Conservation (phyloP, 2,113 vertebrate genomes). For the Pterocles gutturalis region DNA sequence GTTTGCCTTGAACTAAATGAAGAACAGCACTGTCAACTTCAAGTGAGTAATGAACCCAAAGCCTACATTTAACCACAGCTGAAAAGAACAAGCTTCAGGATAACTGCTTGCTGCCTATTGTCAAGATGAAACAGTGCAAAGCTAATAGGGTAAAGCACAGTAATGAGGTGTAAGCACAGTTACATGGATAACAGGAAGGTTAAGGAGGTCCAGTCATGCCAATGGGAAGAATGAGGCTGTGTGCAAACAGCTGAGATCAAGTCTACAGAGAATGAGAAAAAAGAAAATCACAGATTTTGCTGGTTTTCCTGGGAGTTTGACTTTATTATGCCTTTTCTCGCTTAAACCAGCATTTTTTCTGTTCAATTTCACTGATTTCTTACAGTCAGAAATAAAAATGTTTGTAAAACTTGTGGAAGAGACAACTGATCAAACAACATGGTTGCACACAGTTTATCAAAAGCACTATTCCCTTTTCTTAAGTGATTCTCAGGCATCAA, state of each 20-base stretch:
- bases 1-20: background rate
- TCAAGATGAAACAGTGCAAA: background rate
- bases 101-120: background rate
- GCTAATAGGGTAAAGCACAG: conserved; percentile 23
- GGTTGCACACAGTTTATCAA: background rate
- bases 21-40: background rate
- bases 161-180: conserved; percentile 8
- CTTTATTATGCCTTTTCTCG: background rate
- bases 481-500: background rate
- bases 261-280: background rate
- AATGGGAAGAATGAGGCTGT: background rate
- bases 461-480: background rate
- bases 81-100: conserved; percentile 25
- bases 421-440: background rate
- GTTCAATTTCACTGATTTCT: background rate
- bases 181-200: background rate
- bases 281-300: background rate
- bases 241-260: background rate
- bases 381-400: background rate
- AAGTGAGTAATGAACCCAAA: background rate
- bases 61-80: background rate
- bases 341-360: background rate
- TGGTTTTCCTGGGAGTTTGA: background rate
- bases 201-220: background rate
- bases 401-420: background rate